A percentile compares a stretch with the other conserved stretches of the same genome.
Conservation (phyloP, 2,797 vertebrate species). For the Mormyrus hasselquistii region DNA sequence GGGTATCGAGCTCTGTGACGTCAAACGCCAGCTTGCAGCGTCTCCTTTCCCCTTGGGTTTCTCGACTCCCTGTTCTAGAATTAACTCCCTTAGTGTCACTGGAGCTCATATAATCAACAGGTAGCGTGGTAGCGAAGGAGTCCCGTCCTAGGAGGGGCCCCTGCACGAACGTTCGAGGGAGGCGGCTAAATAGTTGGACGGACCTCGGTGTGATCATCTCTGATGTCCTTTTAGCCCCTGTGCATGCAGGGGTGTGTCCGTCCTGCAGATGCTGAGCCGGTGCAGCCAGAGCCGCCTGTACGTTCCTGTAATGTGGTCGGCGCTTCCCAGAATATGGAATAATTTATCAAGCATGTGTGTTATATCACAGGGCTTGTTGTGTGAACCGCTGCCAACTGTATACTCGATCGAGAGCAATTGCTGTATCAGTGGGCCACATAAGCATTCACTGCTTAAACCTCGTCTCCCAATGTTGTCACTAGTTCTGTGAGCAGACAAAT, state of each 20-base stretch:
- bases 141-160: neutral
- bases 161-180: neutral
- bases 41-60: neutral
- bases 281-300: neutral
- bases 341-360: constrained; percentile 16
- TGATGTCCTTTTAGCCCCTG: neutral
- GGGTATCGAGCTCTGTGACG: neutral
- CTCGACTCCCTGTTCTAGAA: neutral
- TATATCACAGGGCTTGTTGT: constrained; percentile 20
- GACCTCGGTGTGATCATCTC: neutral
- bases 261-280: constrained; percentile 2
- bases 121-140: neutral
- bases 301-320: constrained; percentile 19
- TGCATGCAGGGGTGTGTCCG: neutral
- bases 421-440: neutral
- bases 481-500: neutral
- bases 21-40: neutral
- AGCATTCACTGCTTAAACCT: neutral
- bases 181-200: neutral
- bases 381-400: constrained; percentile 2
- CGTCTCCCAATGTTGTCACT: neutral
- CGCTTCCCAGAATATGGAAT: constrained; percentile 24
- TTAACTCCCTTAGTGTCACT: neutral
- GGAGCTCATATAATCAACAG: neutral
- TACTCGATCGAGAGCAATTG: neutral